phyloP scores from a whole-genome alignment of 1,140 invertebrate species.

The Drosophila orosa region DNA sequence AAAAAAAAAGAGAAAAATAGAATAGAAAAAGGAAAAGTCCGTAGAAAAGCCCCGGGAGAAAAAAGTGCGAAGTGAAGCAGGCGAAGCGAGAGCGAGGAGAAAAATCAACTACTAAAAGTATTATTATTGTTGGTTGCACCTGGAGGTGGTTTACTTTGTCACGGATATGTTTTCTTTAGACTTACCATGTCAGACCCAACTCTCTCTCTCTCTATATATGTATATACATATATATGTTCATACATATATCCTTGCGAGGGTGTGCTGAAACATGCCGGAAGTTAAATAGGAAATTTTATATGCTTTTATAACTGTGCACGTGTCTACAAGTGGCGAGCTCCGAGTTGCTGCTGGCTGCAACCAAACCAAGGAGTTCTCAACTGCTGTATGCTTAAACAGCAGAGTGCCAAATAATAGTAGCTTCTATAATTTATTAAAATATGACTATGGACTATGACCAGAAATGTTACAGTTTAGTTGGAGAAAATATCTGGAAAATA shows the following conservation, averaged over 20 bases:
- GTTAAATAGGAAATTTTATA: constrained; percentile 82
- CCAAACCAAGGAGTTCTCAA: constrained; percentile 26
- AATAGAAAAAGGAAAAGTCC: constrained; percentile 1
- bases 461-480: not conserved
- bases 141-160: constrained; percentile 78
- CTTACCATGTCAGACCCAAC: constrained; percentile 61
- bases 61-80: constrained; percentile 4
- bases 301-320: constrained; percentile 80
- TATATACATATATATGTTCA: not conserved
- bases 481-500: no score
- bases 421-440: not conserved
- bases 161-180: constrained; percentile 81
- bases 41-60: constrained; percentile 18
- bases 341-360: constrained; percentile 34
- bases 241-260: constrained; percentile 8
- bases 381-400: constrained; percentile 9
- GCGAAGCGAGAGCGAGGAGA: constrained; percentile 1
- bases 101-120: constrained; percentile 70
- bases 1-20: not conserved
- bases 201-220: not conserved
- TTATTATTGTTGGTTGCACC: constrained; percentile 79
- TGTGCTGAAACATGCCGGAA: constrained; percentile 70
- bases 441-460: not conserved
- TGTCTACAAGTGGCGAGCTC: constrained; percentile 67
- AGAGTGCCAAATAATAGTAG: not conserved